Evolutionary conservation across 2,113 vertebrate genomes (phyloP), one percentile per base, ranked within the genome.

Genomic region (Dolichotis patagonum): DNA sequence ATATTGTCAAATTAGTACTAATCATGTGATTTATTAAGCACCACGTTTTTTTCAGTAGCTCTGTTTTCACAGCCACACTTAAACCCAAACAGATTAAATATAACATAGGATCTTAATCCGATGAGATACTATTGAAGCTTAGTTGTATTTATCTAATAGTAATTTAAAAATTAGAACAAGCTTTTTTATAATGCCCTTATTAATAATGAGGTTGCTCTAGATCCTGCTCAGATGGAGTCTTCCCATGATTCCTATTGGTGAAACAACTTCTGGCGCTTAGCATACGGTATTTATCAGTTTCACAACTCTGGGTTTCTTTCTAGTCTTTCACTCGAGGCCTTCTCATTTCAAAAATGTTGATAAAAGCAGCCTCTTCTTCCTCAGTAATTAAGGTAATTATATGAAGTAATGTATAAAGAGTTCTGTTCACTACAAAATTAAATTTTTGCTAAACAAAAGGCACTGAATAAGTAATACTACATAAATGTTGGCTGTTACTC

Each of bases 121-220:
- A 96, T 90, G 89, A 95, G 75, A 93, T 96, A 73, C 78, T 93
- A 85, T 85, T 56, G 49, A 83, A 89, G 77, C 87, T 95, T 97
- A 88, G 96, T 97, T 95, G 67, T 97, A 96, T 97, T 95, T 97
- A 75, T 69, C 46, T 77, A 95, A 92, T 41, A 91, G 62, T 94
- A 91, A 96, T 95, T 95, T 60, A 90, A 96, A 65, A 94, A 95
- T 90, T 96, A 93, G 35, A 91, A 93, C 28, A 65, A 56, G 38
- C 20, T 49, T 96, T 52, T 96, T 96, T 65, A 65, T 22, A 80
- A 82, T 82, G 63, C 75, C 35, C 69, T 69, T n/a, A 85, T 65
- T 85, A 96, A 88, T 78, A 54, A 94, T 35, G 26, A 41, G 19
- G 7, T 90, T 85, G 28, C 26, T 58, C 35, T 92, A 84, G 6